phyloP scores from a whole-genome alignment of 2,888 invertebrate species.

The Itoplectis maculator region DNA sequence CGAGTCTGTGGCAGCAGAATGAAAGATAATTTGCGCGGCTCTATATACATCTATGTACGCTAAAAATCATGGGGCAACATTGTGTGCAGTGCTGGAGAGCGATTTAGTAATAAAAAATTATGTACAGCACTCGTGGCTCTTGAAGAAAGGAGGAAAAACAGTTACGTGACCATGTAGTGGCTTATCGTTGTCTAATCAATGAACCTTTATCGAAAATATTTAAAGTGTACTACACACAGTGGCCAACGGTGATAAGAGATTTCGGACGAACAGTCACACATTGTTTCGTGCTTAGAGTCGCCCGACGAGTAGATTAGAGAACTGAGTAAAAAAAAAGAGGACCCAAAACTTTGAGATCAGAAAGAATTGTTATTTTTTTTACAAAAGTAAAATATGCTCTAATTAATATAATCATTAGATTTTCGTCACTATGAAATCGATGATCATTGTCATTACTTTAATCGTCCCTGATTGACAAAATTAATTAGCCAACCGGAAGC shows the following conservation, averaged over 20 bases:
- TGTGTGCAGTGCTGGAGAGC: neutral
- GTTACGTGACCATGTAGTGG: neutral
- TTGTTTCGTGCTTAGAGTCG: neutral
- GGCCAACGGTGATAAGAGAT: conserved; percentile 8
- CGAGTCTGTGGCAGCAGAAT: neutral
- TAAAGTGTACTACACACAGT: neutral
- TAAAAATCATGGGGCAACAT: neutral
- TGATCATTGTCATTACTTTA: neutral
- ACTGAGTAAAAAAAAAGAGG: no score
- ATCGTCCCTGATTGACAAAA: neutral
- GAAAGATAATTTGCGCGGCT: neutral
- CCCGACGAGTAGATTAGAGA: neutral
- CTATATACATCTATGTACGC: neutral
- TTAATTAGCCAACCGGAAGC: neutral
- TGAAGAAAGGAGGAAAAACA: neutral
- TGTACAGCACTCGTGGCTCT: neutral
- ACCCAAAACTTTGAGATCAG: no score
- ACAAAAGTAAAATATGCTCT: no score
- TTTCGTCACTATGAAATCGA: no score
- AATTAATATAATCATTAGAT: no score
- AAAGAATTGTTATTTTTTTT: no score
- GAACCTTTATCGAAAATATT: conserved; percentile 23
- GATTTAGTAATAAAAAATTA: neutral
- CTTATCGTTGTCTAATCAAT: conserved; percentile 35
- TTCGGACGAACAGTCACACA: neutral